Percentiles rank a stretch among this genome's conserved stretches.
Conservation (phyloP, 2,888 invertebrate species). For the Lissocephala sabroskyi region DNA sequence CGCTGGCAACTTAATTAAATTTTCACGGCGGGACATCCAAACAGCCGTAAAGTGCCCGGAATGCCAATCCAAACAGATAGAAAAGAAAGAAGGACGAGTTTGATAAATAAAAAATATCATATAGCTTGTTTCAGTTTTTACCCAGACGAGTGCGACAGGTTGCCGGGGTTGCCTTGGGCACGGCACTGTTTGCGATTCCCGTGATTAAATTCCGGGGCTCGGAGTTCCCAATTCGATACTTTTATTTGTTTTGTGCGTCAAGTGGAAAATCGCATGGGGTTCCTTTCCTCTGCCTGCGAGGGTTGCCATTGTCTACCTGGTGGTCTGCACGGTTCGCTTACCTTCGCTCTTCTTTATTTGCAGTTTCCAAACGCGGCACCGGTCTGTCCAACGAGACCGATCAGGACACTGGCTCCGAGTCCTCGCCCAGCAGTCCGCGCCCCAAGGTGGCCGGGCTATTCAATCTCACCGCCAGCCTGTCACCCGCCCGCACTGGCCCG, state of each 20-base stretch:
- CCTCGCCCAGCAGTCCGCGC: constrained; percentile 71
- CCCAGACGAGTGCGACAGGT: constrained; percentile 12
- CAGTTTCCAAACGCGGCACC: constrained; percentile 71
- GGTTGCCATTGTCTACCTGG: not conserved
- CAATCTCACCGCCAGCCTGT: constrained; percentile 67
- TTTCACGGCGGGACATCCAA: constrained; percentile 35
- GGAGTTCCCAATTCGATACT: constrained; percentile 43
- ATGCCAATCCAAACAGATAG: constrained; percentile 39
- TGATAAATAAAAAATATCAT: constrained; percentile 67
- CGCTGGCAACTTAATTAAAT: constrained; percentile 64
- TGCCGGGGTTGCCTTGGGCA: constrained; percentile 41
- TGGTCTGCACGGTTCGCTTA: not conserved
- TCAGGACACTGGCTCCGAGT: constrained; percentile 72
- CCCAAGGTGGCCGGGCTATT: constrained; percentile 59
- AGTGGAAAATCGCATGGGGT: constrained; percentile 46
- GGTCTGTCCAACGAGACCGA: constrained; percentile 72
- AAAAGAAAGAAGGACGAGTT: constrained; percentile 34
- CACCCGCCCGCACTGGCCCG: constrained; percentile 71
- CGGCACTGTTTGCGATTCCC: constrained; percentile 49
- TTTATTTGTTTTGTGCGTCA: constrained; percentile 44
- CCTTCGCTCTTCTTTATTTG: too few relatives aligned
- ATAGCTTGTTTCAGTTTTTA: constrained; percentile 55
- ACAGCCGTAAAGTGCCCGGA: constrained; percentile 28
- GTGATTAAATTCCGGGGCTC: constrained; percentile 44
- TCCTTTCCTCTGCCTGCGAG: constrained; percentile 14